Conservation (phyloP, 2,888 invertebrate species). For the Troilus luridus region DNA sequence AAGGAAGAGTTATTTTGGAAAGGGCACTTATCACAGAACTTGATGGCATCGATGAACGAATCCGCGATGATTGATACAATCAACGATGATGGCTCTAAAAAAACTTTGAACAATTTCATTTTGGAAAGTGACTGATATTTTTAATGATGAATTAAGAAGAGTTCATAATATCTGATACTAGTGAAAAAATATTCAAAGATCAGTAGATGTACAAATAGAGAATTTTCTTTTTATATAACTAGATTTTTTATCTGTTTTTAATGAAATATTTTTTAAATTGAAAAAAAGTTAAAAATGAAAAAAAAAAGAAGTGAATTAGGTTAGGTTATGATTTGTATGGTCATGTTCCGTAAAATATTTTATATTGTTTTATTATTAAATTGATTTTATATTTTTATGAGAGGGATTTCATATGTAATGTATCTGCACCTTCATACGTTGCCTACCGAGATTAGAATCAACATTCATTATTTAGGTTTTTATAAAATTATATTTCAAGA, state of each 20-base stretch:
- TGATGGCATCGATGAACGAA: constrained; percentile 84
- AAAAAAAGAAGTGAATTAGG: neutral
- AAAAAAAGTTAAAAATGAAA: neutral
- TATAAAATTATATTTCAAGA: neutral
- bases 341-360: neutral
- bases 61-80: constrained; percentile 68
- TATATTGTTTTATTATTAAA: neutral
- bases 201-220: neutral
- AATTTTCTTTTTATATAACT: neutral
- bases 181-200: neutral
- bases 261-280: constrained; percentile 25
- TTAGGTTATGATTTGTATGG: neutral
- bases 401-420: neutral
- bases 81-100: neutral
- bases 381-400: neutral
- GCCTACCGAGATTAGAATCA: neutral
- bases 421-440: neutral
- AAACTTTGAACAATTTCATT: constrained; percentile 10
- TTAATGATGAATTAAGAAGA: neutral
- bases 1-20: constrained; percentile 96
- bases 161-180: neutral
- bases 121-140: constrained; percentile 29
- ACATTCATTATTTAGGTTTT: neutral
- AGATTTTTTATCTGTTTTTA: constrained; percentile 18
- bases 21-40: constrained; percentile 95